Conservation (phyloP, 2,888 invertebrate genomes). For the Drosophila austrosaltans region DNA sequence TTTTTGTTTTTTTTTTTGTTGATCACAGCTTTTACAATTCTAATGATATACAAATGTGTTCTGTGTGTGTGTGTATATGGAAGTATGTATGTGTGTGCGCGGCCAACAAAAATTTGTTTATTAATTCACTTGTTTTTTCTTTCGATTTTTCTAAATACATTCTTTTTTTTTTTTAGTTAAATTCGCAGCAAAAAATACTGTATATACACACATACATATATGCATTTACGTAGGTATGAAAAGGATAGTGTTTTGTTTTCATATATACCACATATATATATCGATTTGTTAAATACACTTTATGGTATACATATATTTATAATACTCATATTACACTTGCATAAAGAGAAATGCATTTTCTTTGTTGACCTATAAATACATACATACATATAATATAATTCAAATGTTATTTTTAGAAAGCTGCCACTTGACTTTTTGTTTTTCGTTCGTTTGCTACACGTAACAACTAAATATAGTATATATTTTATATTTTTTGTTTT, state of each 20-base stretch:
- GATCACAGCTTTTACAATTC: conserved; percentile 77
- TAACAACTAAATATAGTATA: conserved; percentile 36
- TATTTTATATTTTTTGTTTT: conserved; percentile 12
- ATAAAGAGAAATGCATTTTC: conserved; percentile 42
- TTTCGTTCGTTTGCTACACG: conserved; percentile 26
- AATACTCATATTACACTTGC: conserved; percentile 39
- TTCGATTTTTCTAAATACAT: neutral
- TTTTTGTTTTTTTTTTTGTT: conserved; percentile 46
- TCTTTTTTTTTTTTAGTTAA: conserved; percentile 21
- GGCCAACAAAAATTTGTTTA: conserved; percentile 29
- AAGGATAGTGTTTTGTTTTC: neutral
- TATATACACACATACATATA: conserved; percentile 27
- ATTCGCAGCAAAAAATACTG: conserved; percentile 65
- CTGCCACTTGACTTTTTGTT: conserved; percentile 1
- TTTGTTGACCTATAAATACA: conserved; percentile 29
- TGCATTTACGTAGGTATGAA: conserved; percentile 15
- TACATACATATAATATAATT: conserved; percentile 10
- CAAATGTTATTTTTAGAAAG: conserved; percentile 16
- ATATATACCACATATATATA: conserved; percentile 12
- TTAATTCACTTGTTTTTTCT: neutral
- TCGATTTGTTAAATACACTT: conserved; percentile 9
- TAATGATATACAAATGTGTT: conserved; percentile 66
- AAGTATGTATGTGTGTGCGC: conserved; percentile 25
- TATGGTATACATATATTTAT: conserved; percentile 16
- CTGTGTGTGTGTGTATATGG: conserved; percentile 25